Base-by-base conservation (phyloP, 2,888 invertebrate species). In the Zele albiditarsus region DNA sequence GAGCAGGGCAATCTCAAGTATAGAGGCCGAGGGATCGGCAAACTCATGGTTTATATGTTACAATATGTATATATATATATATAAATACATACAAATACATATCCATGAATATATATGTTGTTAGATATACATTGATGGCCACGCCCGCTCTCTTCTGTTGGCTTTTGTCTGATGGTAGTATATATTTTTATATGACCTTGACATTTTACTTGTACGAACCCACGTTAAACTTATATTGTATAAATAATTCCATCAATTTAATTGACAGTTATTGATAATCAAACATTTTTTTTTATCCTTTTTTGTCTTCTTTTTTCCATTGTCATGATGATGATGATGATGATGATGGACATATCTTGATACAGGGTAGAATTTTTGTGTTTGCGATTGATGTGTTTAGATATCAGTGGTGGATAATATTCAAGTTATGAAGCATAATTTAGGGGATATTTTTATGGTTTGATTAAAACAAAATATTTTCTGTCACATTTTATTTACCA, bases 21-120 rank as follows among this genome's bases (percentile, higher is more conserved):
- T 68, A 71, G 75, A 78, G 77, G 77, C 74, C 74, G 74, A 76
- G 73, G 75, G 77, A 77, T 71, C 77, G 77, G 73, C 69, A 62
- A 71, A 71, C 65, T 65, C 28, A 27, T 60, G 60, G 27, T 38
- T 10, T 31, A 38, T 38, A 5, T 57, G 57, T 73, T 73, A 72
- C 60, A 67, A 23, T 49, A 68, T 69, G 25, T 72, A 38, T 12
- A 12, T n/a, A n/a, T 20, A 12, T 63, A 27, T 38, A 20, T 42
- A 28, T 49, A 42, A 28, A 23, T 31, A 20, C 57, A 57, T 57
- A 28, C 16, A 20, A 66, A 28, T 38, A 28, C 14, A 28, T 73
- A 53, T 42, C 60, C 38, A 23, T 25, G 23, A 20, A 20, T 46
- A 33, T 16, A 25, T 68, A 14, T 12, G n/a, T n/a, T n/a, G 53